Base-by-base conservation (phyloP, 2,888 invertebrate genomes). In the Atrina japonica region DNA sequence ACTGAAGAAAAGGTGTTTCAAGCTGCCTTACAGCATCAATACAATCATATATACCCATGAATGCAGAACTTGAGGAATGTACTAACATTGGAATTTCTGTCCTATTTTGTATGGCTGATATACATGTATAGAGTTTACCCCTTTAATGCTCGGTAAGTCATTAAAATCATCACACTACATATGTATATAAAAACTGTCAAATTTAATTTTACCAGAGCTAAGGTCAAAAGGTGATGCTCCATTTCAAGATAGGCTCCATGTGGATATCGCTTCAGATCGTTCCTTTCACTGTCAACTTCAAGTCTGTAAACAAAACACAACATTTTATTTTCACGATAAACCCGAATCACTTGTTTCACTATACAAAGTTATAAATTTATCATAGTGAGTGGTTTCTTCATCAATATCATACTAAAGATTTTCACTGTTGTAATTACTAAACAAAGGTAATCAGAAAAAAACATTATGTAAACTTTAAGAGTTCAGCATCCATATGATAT, bases 151-250 rank as follows among this genome's bases (percentile, higher is more conserved):
- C n/a, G 2, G 5, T 43, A 43, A 43, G 43, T 43, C 16, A 43
- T 2, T 43, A 18, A 43, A 41, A 11, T 41, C 14, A 9, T 41
- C 9, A 41, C 9, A 43, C 2, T n/a, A 43, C 18, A 18, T 43
- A 18, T 43, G 43, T 43, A 18, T 43, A 18, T 43, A 18, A n/a
- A 18, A n/a, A n/a, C n/a, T 43, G 43, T 43, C 2, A 3, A 5
- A n/a, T n/a, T n/a, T n/a, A n/a, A n/a, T n/a, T n/a, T 74, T 73
- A 88, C 90, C 80, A 88, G 78, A 2, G 89, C 88, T 16, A 90
- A 78, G 21, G 86, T 78, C 2, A 90, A 83, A 14, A 90, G 80
- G 74, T 87, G 83, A 70, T 89, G 89, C 70, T 90, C 90, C 64
- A 90, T 88, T 29, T 86, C 83, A 2, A 87, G 76, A 71, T 89